These are phyloP conservation scores for Poecilobothrus nobilitatus DNA, from an alignment of 2,888 invertebrate species.

Conservation along the genomic window DNA sequence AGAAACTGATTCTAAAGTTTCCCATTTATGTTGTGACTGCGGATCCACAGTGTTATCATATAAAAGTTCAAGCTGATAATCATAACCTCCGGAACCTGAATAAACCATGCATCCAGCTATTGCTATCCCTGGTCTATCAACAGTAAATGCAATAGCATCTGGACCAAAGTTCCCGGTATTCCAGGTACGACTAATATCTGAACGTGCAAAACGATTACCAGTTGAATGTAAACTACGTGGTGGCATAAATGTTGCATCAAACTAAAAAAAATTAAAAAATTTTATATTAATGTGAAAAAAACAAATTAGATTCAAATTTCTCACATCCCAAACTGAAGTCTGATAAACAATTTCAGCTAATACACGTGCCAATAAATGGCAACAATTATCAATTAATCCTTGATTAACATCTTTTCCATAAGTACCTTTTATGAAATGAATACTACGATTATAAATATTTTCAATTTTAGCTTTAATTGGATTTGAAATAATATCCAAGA, in stretches of 20 bases:
- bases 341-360: constrained; percentile 80
- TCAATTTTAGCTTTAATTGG: constrained; percentile 56
- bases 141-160: constrained; percentile 90
- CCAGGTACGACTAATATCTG: constrained; percentile 87
- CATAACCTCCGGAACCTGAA: constrained; percentile 79
- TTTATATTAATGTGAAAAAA: background rate
- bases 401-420: constrained; percentile 42
- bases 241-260: constrained; percentile 41
- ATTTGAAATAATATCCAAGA: constrained; percentile 71
- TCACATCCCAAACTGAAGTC: constrained; percentile 65
- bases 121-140: constrained; percentile 81
- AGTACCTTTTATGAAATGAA: constrained; percentile 34
- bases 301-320: constrained; percentile 25
- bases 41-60: constrained; percentile 57
- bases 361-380: constrained; percentile 70
- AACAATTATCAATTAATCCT: constrained; percentile 58
- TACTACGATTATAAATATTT: constrained; percentile 37
- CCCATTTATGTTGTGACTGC: constrained; percentile 65
- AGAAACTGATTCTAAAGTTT: constrained; percentile 71
- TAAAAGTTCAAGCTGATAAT: constrained; percentile 83
- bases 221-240: constrained; percentile 76
- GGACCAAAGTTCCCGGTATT: constrained; percentile 95
- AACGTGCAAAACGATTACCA: constrained; percentile 81
- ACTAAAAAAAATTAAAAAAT: constrained; percentile 26
- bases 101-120: constrained; percentile 86